Percentiles rank a stretch among this genome's conserved stretches.
phyloP scores from a whole-genome alignment of 2,888 invertebrate species.

The Clunio marinus region DNA sequence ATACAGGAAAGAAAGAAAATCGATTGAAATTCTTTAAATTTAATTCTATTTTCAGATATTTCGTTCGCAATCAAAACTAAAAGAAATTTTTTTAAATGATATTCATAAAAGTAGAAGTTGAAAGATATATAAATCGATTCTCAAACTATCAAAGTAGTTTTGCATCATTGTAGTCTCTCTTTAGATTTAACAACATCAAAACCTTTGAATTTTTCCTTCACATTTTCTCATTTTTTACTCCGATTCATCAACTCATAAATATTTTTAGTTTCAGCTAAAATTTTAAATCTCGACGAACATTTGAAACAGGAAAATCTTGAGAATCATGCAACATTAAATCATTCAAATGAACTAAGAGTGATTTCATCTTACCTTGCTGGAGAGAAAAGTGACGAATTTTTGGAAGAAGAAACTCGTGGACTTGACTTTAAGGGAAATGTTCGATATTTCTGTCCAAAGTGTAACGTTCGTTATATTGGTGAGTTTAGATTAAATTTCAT shows the following conservation, averaged over 20 bases:
- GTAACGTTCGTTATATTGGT: conserved; percentile 31
- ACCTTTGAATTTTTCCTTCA: conserved; percentile 1
- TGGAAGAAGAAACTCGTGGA: conserved; percentile 25
- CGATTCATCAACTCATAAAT: background rate
- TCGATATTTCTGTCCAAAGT: conserved; percentile 29
- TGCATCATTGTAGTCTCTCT: too few species aligned
- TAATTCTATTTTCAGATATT: too few species aligned
- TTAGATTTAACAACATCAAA: too few species aligned
- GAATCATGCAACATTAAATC: background rate
- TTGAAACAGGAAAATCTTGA: conserved; percentile 12
- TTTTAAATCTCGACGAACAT: background rate
- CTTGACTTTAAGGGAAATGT: conserved; percentile 31
- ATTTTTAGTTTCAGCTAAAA: background rate
- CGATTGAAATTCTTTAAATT: too few species aligned
- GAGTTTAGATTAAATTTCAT: background rate
- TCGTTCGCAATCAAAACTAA: too few species aligned
- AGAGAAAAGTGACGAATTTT: background rate
- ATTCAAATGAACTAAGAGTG: background rate
- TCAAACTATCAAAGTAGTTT: background rate
- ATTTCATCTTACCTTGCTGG: background rate
- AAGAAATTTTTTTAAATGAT: background rate
- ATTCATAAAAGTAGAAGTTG: background rate
- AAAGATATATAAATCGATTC: background rate
- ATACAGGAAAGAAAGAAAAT: too few species aligned
- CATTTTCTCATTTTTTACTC: too few species aligned